These are phyloP conservation scores for Myotis myotis DNA, from an alignment of 2,797 vertebrate genomes.

Conservation along the genomic window DNA sequence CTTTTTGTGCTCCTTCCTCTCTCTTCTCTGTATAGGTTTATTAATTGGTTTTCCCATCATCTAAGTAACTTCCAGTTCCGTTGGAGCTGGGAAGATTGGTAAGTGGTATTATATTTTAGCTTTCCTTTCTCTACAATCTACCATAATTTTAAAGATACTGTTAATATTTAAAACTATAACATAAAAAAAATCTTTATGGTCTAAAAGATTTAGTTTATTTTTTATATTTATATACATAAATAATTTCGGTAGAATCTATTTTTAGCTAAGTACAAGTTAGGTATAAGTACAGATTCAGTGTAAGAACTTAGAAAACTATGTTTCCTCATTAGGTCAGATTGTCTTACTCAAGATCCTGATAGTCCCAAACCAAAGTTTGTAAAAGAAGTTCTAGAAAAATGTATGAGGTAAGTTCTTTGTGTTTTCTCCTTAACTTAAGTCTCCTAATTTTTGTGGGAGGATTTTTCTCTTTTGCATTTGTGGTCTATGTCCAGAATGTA, in stretches of 20 bases:
- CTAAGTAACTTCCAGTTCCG: constrained; percentile 98
- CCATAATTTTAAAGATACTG: not conserved
- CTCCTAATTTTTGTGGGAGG: not conserved
- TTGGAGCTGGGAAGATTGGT: constrained; percentile 99
- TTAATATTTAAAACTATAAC: not conserved
- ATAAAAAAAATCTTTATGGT: constrained; percentile 21
- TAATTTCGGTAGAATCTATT: not conserved
- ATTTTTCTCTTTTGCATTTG: not conserved
- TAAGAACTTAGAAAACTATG: not conserved
- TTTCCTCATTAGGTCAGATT: constrained; percentile 91
- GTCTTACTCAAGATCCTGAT: constrained; percentile 92
- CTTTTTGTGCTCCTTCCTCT: not conserved
- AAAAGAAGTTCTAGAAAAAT: constrained; percentile 97
- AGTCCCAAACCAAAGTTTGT: constrained; percentile 99
- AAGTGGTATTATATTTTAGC: constrained; percentile 78
- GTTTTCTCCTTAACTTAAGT: constrained; percentile 17
- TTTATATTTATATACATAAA: not conserved
- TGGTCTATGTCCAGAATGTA: not conserved
- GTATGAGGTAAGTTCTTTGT: constrained; percentile 90
- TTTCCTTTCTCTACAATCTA: not conserved
- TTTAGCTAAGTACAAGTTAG: not conserved
- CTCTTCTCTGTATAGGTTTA: constrained; percentile 82
- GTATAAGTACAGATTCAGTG: not conserved
- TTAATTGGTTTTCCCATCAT: constrained; percentile 99
- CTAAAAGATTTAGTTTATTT: constrained; percentile 31